Evolutionary conservation across 1,140 invertebrate genomes (phyloP), one percentile per base, ranked within the genome.

Genomic region (Eriocheir sinensis): DNA sequence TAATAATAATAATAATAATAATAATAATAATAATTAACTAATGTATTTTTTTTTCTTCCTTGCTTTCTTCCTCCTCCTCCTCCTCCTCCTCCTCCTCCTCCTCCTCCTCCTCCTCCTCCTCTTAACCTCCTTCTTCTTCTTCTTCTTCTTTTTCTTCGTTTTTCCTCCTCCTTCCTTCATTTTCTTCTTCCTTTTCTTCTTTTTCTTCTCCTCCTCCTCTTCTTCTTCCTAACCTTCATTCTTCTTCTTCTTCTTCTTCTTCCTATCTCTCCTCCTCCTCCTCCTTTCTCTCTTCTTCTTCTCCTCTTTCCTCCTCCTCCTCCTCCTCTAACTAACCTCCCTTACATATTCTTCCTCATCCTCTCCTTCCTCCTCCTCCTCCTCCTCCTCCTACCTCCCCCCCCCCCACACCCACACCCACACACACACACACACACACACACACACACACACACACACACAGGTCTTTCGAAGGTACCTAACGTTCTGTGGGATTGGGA

Each of bases 401-500:
- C 41, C 89, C 3, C 34, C 89, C 36, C 36, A 38, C 38, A 40
- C 81, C 81, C 21, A 2, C n/a, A n/a, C n/a, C n/a, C n/a, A 15
- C 38, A 2, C 34, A 93, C 40, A 3, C 83, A 96, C 96, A 27
- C 96, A 98, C n/a, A 15, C 38, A 2, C 34, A 93, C 40, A 3
- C 83, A 96, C 96, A 27, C 96, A 98, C 60, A 72, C 60, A 15
- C 38, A 2, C 34, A 93, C 40, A 3, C 83, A 96, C 96, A 27
- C 96, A 98, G 97, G 97, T 98, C 34, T 97, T 97, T 96, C 97
- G 97, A 95, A 97, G 98, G 34, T 99, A 99, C 97, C 97, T 99
- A 30, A 99, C 98, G 6, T 99, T 99, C 97, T 99, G 99, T 97
- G 99, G 99, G 4, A 99, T 99, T 95, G 99, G 99, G 9, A 98